These are phyloP conservation scores for Merops nubicus DNA, from an alignment of 2,113 vertebrate species.

Conservation along the genomic window DNA sequence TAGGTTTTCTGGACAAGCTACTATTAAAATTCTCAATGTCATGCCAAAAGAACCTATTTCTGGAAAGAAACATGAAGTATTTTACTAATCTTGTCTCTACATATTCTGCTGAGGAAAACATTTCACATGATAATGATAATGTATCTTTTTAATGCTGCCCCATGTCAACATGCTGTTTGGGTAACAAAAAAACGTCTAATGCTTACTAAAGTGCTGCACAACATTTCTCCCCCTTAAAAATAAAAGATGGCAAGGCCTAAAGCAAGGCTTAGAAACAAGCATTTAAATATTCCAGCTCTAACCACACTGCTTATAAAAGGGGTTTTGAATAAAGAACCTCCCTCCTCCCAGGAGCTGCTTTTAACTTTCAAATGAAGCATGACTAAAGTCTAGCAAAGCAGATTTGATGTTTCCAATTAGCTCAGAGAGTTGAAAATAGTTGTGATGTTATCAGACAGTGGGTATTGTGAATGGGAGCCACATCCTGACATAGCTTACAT, in stretches of 20 bases:
- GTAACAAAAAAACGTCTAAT: not conserved
- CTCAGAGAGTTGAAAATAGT: constrained; percentile 50
- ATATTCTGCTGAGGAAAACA: not conserved
- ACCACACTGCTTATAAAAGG: constrained; percentile 24
- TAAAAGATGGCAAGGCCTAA: not conserved
- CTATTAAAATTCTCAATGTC: not conserved
- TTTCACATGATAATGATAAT: not conserved
- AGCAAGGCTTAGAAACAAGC: not conserved
- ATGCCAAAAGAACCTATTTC: not conserved
- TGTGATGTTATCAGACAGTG: not conserved
- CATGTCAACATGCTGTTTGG: not conserved
- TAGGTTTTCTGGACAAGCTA: not conserved
- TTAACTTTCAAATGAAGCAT: constrained; percentile 61
- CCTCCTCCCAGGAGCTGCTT: constrained; percentile 35
- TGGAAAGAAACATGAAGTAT: not conserved
- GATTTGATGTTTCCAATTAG: constrained; percentile 80
- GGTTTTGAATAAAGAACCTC: constrained; percentile 17
- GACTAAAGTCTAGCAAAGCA: constrained; percentile 68
- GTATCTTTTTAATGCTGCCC: not conserved
- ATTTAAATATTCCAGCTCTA: constrained; percentile 24
- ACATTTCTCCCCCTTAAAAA: not conserved
- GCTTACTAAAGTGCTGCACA: not conserved
- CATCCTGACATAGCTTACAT: not conserved
- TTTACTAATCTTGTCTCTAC: not conserved
- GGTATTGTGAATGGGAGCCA: not conserved